Evolutionary conservation across 2,888 invertebrate species (phyloP).

Genomic region (Eustalomyia histrio): DNA sequence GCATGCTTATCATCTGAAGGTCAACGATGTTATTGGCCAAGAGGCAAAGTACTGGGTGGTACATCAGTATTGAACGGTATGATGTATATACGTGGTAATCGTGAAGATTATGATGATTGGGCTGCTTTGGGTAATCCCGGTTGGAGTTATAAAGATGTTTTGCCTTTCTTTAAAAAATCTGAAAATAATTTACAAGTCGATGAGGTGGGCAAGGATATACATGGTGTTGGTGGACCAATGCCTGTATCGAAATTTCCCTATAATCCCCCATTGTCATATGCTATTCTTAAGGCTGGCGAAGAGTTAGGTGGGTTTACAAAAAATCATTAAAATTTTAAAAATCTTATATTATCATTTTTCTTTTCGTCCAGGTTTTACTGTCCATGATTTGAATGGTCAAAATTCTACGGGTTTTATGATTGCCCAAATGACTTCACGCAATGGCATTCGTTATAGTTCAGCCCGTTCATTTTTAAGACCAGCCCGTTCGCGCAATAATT

Average conservation of each 20-base stretch:
- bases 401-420: slow-evolving; percentile 91
- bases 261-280: slow-evolving; percentile 89
- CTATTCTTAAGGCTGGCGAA: slow-evolving; percentile 88
- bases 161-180: slow-evolving; percentile 93
- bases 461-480: slow-evolving; percentile 91
- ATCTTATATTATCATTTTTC: not conserved
- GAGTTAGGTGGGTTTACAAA: slow-evolving; percentile 83
- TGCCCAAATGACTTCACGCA: slow-evolving; percentile 92
- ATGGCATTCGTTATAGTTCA: slow-evolving; percentile 90
- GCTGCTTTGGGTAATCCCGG: slow-evolving; percentile 91
- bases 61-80: slow-evolving; percentile 97
- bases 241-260: slow-evolving; percentile 91
- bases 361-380: slow-evolving; percentile 82
- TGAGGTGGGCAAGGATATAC: slow-evolving; percentile 87
- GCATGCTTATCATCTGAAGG: slow-evolving; percentile 87
- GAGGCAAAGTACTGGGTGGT: slow-evolving; percentile 94
- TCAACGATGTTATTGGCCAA: slow-evolving; percentile 88
- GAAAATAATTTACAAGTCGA: slow-evolving; percentile 87
- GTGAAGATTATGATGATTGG: slow-evolving; percentile 93
- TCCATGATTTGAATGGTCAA: slow-evolving; percentile 90
- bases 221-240: slow-evolving; percentile 87
- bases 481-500: slow-evolving; percentile 86
- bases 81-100: slow-evolving; percentile 95
- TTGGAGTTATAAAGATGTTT: slow-evolving; percentile 93
- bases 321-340: not conserved